These are phyloP conservation scores for Drosophila nigricruria DNA, from an alignment of 2,888 invertebrate genomes.

Conservation along the genomic window DNA sequence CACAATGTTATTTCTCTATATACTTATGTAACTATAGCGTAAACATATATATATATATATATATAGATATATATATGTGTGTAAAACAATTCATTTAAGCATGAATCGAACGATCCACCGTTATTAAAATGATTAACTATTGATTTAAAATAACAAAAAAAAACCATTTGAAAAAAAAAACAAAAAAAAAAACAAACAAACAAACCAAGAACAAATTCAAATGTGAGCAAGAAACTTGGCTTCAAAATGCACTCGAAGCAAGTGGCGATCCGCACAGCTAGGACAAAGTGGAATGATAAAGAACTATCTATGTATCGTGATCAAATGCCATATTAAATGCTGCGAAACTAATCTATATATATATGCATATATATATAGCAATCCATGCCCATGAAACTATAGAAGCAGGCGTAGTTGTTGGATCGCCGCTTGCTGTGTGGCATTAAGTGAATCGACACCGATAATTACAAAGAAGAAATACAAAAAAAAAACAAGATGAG, in stretches of 20 bases:
- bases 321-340: conserved; percentile 43
- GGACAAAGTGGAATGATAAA: not conserved
- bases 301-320: conserved; percentile 10
- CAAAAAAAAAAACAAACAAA: conserved; percentile 7
- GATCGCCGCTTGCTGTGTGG: conserved; percentile 18
- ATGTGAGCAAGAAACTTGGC: conserved; percentile 31
- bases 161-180: conserved; percentile 36
- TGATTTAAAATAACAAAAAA: conserved; percentile 49
- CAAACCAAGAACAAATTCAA: conserved; percentile 43
- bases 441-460: conserved; percentile 31
- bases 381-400: not conserved
- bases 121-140: conserved; percentile 78
- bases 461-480: conserved; percentile 29
- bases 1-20: conserved; percentile 58
- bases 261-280: not conserved
- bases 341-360: conserved; percentile 9
- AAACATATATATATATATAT: conserved; percentile 22
- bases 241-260: conserved; percentile 20
- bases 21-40: conserved; percentile 49
- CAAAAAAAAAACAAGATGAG: conserved; percentile 23
- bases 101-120: conserved; percentile 83
- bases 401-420: not conserved
- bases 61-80: conserved; percentile 11
- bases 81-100: conserved; percentile 72
- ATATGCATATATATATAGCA: not conserved